phyloP scores from a whole-genome alignment of 1,140 invertebrate species.

The Capitella teleta region DNA sequence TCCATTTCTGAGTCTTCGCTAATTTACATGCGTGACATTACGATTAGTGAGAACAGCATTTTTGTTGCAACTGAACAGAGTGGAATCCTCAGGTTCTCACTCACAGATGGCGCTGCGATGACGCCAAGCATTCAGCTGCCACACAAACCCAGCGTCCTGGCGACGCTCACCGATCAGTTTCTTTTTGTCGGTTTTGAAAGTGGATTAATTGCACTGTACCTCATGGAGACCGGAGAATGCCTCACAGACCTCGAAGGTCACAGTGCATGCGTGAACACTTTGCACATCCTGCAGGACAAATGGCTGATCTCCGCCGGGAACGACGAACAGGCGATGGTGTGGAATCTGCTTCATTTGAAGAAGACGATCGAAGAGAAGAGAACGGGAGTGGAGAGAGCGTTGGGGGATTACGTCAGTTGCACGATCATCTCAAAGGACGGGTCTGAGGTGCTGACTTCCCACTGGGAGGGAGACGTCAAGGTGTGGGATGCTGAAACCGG shows the following conservation, averaged over 20 bases:
- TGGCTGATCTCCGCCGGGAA: constrained; percentile 1
- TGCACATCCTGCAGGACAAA: background rate
- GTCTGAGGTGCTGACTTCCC: background rate
- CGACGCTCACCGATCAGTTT: background rate
- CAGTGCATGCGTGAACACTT: constrained; percentile 2
- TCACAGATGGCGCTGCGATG: background rate
- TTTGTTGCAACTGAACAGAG: background rate
- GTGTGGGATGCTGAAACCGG: constrained; percentile 5
- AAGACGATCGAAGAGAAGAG: background rate
- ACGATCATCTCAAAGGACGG: background rate
- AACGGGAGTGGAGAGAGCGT: background rate
- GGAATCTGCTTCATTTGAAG: constrained; percentile 1
- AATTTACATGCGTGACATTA: background rate
- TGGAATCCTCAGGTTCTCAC: background rate
- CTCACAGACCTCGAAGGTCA: constrained; percentile 1
- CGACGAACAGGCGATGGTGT: constrained; percentile 1
- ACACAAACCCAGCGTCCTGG: background rate
- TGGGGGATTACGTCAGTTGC: constrained; percentile 1
- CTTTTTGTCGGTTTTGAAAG: constrained; percentile 8
- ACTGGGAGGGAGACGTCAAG: background rate
- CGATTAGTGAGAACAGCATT: background rate
- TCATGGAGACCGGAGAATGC: background rate
- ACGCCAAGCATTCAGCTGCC: background rate
- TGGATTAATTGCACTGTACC: constrained; percentile 2
- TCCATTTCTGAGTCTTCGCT: background rate